Percentiles rank a stretch among this genome's conserved stretches.
Conservation (phyloP, 2,888 invertebrate genomes). For the Latheticus oryzae region DNA sequence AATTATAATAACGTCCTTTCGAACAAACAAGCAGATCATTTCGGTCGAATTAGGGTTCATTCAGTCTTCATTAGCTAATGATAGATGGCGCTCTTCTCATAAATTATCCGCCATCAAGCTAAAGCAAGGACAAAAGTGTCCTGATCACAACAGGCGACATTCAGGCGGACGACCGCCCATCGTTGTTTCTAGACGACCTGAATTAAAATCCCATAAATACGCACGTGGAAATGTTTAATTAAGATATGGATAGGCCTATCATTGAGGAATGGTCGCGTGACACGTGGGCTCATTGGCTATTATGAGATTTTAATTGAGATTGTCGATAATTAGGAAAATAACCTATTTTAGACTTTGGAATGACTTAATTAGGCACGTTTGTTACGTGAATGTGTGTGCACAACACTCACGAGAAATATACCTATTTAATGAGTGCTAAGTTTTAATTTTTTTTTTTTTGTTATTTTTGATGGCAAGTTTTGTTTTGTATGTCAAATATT, state of each 20-base stretch:
- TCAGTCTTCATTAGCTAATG: constrained; percentile 62
- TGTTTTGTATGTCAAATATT: no score
- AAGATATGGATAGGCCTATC: constrained; percentile 14
- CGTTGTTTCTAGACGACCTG: no score
- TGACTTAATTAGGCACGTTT: constrained; percentile 10
- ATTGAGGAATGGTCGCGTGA: constrained; percentile 6
- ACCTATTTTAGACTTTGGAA: constrained; percentile 9
- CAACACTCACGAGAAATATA: not conserved
- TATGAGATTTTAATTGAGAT: constrained; percentile 20
- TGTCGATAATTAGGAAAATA: constrained; percentile 15
- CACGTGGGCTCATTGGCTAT: constrained; percentile 3
- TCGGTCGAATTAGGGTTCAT: constrained; percentile 57
- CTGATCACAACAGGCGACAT: constrained; percentile 20
- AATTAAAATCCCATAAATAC: constrained; percentile 8
- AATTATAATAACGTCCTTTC: constrained; percentile 56
- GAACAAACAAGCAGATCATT: constrained; percentile 52
- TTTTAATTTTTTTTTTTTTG: no score
- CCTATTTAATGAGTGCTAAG: no score
- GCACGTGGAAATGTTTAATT: constrained; percentile 19
- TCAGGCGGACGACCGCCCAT: no score
- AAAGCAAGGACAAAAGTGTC: constrained; percentile 29
- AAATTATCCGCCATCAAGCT: constrained; percentile 49
- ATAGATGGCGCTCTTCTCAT: constrained; percentile 57
- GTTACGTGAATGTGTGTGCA: not conserved
- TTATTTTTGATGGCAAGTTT: no score